These are phyloP conservation scores for Collichthys lucidus DNA, from an alignment of 2,113 vertebrate species.

Conservation along the genomic window DNA sequence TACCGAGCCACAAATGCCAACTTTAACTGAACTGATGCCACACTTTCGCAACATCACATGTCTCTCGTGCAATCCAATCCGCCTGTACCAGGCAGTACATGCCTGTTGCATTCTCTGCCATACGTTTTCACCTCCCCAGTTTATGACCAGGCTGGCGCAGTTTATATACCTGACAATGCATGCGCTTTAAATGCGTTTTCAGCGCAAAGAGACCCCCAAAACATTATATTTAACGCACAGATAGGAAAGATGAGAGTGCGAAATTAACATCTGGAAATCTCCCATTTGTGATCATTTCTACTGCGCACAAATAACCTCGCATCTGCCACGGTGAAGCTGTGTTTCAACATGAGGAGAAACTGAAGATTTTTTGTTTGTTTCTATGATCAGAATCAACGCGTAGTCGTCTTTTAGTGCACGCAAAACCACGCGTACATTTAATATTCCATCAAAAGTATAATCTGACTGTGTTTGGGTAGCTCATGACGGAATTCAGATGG, in stretches of 20 bases:
- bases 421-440: background rate
- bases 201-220: background rate
- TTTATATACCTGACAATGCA: background rate
- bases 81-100: background rate
- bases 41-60: background rate
- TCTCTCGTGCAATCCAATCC: background rate
- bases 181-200: slow-evolving; percentile 5
- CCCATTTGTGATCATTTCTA: background rate
- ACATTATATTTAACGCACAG: slow-evolving; percentile 1
- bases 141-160: background rate
- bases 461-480: background rate
- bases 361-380: background rate
- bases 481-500: background rate
- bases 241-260: background rate
- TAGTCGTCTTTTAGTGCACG: background rate
- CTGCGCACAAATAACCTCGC: background rate
- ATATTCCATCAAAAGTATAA: background rate
- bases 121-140: background rate
- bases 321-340: background rate
- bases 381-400: background rate
- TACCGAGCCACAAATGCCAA: background rate
- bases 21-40: background rate
- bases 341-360: background rate
- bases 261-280: no score
- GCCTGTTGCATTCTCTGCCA: slow-evolving; percentile 52